Evolutionary conservation across 2,888 invertebrate species (phyloP).

Genomic region (Cephus nigrinus): DNA sequence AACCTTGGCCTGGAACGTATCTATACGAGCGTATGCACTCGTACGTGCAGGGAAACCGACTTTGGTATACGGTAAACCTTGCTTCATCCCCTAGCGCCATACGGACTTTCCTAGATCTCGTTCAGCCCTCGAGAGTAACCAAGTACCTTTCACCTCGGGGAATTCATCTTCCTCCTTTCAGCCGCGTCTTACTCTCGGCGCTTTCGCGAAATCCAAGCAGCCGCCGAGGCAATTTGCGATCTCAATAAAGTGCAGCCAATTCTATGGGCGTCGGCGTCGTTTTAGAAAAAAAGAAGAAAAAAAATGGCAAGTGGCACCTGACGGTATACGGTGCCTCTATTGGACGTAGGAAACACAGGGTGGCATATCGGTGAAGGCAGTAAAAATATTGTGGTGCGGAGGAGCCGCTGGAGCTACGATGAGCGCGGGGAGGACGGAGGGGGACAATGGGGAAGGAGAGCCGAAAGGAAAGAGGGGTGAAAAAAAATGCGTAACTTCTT

Average conservation of each 20-base stretch:
- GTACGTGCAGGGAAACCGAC: background rate
- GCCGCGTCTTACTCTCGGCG: background rate
- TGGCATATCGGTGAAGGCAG: background rate
- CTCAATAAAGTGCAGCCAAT: background rate
- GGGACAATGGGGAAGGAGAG: background rate
- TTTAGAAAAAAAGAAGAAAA: accelerated
- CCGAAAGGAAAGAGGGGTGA: background rate
- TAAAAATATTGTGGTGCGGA: background rate
- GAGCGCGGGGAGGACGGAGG: accelerated
- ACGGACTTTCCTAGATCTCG: background rate
- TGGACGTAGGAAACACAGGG: background rate
- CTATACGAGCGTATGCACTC: background rate
- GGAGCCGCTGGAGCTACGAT: background rate
- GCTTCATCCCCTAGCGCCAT: background rate
- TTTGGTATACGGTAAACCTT: background rate
- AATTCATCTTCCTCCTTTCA: background rate
- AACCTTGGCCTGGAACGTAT: background rate
- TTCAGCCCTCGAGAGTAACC: background rate
- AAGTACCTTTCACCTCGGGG: background rate
- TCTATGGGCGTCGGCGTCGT: background rate
- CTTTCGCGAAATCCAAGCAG: background rate
- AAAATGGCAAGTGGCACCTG: background rate
- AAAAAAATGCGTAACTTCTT: background rate
- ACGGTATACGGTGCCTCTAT: background rate
- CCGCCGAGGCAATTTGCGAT: background rate